Percentiles rank a stretch among this genome's conserved stretches.
Conservation (phyloP, 2,888 invertebrate genomes). For the Nephrocerus scutellatus region DNA sequence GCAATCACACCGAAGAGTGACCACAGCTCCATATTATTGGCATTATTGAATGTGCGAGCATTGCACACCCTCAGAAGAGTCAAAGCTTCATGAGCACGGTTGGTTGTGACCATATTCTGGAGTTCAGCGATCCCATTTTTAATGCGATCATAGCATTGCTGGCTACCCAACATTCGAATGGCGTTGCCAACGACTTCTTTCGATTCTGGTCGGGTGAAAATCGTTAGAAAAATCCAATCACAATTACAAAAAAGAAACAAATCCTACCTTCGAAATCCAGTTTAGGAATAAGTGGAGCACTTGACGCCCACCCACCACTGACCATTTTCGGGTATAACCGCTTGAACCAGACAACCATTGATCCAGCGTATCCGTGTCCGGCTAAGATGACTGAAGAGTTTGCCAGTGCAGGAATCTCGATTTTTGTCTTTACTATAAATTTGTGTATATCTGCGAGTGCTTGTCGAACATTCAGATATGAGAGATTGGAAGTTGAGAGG, state of each 20-base stretch:
- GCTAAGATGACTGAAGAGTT: constrained; percentile 49
- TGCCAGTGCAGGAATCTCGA: constrained; percentile 25
- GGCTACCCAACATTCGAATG: constrained; percentile 25
- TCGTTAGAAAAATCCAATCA: too few relatives aligned
- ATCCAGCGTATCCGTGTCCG: constrained; percentile 59
- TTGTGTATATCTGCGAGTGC: constrained; percentile 58
- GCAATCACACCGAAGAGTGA: constrained; percentile 31
- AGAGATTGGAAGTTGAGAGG: constrained; percentile 47
- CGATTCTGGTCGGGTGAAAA: constrained; percentile 21
- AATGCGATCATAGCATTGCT: constrained; percentile 31
- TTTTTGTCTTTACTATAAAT: constrained; percentile 48
- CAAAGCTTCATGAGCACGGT: constrained; percentile 21
- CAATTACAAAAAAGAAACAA: too few relatives aligned
- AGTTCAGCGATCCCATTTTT: constrained; percentile 26
- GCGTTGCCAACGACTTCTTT: constrained; percentile 32
- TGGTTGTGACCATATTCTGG: constrained; percentile 24
- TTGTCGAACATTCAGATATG: constrained; percentile 56
- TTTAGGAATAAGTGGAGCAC: constrained; percentile 56
- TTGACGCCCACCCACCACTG: constrained; percentile 54
- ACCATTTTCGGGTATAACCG: constrained; percentile 55
- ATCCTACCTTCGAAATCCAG: constrained; percentile 50
- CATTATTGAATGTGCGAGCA: constrained; percentile 24
- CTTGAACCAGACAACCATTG: constrained; percentile 59
- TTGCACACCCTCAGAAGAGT: constrained; percentile 29
- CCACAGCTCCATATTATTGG: constrained; percentile 27